These are phyloP conservation scores for Baryphthengus martii DNA, from an alignment of 2,113 vertebrate species.

Conservation along the genomic window DNA sequence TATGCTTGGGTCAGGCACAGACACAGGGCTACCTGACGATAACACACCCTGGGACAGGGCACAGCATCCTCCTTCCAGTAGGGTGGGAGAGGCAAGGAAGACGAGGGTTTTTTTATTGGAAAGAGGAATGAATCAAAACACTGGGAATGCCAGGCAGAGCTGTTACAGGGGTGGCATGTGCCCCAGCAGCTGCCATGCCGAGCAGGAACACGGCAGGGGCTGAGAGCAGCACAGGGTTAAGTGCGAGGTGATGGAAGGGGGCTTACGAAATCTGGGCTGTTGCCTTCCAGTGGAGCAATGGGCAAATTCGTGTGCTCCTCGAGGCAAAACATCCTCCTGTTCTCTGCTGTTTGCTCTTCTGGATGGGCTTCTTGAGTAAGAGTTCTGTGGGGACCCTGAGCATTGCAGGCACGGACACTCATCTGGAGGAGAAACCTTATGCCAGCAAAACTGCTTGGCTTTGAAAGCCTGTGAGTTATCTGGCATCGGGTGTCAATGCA, in stretches of 20 bases:
- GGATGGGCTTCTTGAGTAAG: neutral
- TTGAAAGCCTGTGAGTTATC: neutral
- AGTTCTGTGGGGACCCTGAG: accelerated
- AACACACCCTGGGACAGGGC: accelerated
- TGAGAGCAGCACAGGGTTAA: accelerated
- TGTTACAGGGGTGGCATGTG: neutral
- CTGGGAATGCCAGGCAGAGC: neutral
- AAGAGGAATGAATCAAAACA: neutral
- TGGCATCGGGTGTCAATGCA: neutral
- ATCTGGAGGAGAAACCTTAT: neutral
- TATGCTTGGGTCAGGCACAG: neutral
- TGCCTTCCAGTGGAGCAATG: neutral
- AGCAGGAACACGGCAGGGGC: neutral
- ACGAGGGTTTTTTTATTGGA: too few species aligned
- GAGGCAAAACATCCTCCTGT: neutral
- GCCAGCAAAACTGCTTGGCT: accelerated
- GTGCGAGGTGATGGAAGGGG: accelerated
- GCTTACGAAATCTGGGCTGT: accelerated
- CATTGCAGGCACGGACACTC: accelerated
- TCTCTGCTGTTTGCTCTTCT: neutral
- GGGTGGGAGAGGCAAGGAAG: neutral
- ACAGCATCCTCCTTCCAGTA: neutral
- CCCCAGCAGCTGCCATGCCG: accelerated
- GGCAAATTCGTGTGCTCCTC: neutral
- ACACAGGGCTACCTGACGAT: neutral